These are phyloP conservation scores for Conops quadrifasciatus DNA, from an alignment of 2,888 invertebrate genomes.

Conservation along the genomic window DNA sequence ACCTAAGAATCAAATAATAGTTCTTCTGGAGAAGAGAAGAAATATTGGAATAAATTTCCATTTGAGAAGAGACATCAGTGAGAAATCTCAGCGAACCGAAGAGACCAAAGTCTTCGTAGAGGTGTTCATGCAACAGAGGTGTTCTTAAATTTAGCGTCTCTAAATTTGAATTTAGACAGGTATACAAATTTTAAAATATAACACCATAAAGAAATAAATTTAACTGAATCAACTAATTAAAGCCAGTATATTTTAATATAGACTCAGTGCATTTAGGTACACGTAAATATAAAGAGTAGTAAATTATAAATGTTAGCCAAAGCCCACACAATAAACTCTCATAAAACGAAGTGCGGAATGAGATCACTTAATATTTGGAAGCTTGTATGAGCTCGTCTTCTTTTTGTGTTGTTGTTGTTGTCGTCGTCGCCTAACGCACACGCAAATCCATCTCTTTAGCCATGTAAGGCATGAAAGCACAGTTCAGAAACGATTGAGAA, in stretches of 20 bases:
- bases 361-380: constrained; percentile 28
- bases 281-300: background rate
- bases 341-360: constrained; percentile 19
- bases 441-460: constrained; percentile 23
- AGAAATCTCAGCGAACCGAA: background rate
- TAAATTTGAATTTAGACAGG: too few relatives aligned
- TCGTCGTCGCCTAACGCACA: constrained; percentile 16
- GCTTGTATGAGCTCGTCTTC: constrained; percentile 20
- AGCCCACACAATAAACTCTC: constrained; percentile 19
- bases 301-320: constrained; percentile 23
- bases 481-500: constrained; percentile 16
- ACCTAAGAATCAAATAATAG: background rate
- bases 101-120: background rate
- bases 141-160: too few relatives aligned
- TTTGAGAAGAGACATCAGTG: background rate
- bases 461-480: constrained; percentile 25
- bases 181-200: background rate
- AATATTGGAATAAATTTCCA: constrained; percentile 24
- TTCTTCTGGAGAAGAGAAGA: background rate
- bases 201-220: too few relatives aligned
- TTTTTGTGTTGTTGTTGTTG: background rate
- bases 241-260: too few relatives aligned
- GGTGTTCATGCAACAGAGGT: background rate
- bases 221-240: too few relatives aligned
- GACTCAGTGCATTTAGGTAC: too few relatives aligned